These are phyloP conservation scores for Oreochromis grahami DNA, from an alignment of 2,797 vertebrate genomes.

Conservation along the genomic window DNA sequence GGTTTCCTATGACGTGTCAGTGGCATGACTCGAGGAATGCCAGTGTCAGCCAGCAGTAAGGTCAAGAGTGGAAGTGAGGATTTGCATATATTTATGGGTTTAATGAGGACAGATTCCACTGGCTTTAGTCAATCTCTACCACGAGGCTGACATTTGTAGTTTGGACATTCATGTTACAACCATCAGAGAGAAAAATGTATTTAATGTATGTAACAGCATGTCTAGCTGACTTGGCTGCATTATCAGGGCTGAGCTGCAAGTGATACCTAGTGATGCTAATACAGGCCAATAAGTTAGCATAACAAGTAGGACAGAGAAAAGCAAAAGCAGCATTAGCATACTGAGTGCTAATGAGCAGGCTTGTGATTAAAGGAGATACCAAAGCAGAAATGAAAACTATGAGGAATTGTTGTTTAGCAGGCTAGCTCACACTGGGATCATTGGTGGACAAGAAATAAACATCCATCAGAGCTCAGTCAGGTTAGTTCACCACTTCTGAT, in stretches of 20 bases:
- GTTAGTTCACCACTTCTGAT: neutral
- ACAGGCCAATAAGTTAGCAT: slow-evolving; percentile 72
- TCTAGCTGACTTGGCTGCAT: slow-evolving; percentile 24
- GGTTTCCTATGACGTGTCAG: neutral
- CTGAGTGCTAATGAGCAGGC: slow-evolving; percentile 63
- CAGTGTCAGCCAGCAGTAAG: neutral
- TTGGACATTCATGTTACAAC: neutral
- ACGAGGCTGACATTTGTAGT: neutral
- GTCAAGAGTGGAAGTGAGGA: neutral
- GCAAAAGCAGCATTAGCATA: slow-evolving; percentile 60
- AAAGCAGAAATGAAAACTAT: slow-evolving; percentile 60
- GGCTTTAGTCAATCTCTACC: neutral
- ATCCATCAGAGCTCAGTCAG: neutral
- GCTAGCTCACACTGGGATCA: neutral
- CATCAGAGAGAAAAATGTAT: neutral
- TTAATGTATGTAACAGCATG: slow-evolving; percentile 6
- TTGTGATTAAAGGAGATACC: slow-evolving; percentile 69
- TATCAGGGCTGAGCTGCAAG: slow-evolving; percentile 27
- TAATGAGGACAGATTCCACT: neutral
- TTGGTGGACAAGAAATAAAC: neutral
- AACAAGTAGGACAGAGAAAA: slow-evolving; percentile 59
- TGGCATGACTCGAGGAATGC: neutral
- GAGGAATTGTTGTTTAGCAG: neutral
- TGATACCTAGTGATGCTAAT: slow-evolving; percentile 73
- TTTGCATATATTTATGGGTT: neutral